Evolutionary conservation across 2,797 vertebrate species (phyloP), one percentile per base, ranked within the genome.

Genomic region (Siniperca obscura): DNA sequence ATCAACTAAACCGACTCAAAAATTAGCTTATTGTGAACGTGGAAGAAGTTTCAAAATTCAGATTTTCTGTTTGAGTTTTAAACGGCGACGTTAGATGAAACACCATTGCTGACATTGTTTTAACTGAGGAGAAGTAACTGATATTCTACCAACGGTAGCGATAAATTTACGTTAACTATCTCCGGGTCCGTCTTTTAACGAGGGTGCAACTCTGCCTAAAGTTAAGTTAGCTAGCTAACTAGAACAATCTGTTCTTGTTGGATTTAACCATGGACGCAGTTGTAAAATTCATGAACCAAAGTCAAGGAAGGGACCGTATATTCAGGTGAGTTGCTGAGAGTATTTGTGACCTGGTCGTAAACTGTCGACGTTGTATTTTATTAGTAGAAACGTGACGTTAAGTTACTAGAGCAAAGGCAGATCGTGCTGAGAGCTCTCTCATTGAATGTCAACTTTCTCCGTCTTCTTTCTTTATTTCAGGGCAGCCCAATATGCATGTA

Each of bases 401-500:
- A 34, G 4, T 68, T 42, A 7, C 2, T 5, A 14, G 3, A 21
- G 61, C 7, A 21, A 36, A 25, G 14, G 17, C 21, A 42, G 8
- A 19, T 13, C 2, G 22, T 46, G 60, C 34, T 11, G 22, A 30
- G 6, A 14, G 38, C 22, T 34, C 12, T 0, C 3, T 8, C 2
- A 22, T 19, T 59, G 2, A 61, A 5, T 1, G 0, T 22, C 1
- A 34, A 30, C 67, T 73, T 71, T 48, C 36, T 56, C n/a, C 8
- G 7, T 44, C 1, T 60, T n/a, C 0, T 50, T 53, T 52, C 19
- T 86, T 73, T 76, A 84, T 96, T 97, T 87, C 95, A 99, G 98
- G 95, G 95, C 98, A 40, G 95, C 96, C 80, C 98, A 99, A 30
- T 98, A 97, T 89, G 95, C 97, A 71, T 99, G 97, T 90, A 96